These are phyloP conservation scores for Gracilinanus agilis DNA, from an alignment of 2,113 vertebrate species.

Conservation along the genomic window DNA sequence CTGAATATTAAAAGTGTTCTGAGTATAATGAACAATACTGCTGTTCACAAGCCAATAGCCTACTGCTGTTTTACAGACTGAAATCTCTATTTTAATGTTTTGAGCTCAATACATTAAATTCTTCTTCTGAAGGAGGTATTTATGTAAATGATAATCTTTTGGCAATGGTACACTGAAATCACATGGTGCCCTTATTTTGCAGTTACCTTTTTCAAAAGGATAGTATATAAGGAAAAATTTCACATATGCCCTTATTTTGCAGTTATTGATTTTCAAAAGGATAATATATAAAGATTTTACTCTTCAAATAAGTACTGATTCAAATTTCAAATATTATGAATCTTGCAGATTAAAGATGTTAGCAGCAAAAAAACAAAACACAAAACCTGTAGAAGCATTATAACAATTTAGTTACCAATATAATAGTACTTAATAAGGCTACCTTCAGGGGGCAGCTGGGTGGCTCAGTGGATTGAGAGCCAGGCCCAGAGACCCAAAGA, in stretches of 20 bases:
- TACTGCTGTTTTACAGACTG: constrained; percentile 82
- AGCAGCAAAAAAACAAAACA: constrained; percentile 63
- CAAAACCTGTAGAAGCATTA: constrained; percentile 64
- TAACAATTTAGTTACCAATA: constrained; percentile 53
- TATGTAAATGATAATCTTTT: constrained; percentile 85
- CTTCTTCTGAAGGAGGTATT: constrained; percentile 81
- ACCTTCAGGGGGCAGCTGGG: neutral
- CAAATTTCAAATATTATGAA: constrained; percentile 73
- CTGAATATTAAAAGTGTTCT: constrained; percentile 82
- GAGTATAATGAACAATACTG: constrained; percentile 75
- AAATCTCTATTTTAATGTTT: constrained; percentile 81
- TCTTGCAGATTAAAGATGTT: constrained; percentile 64
- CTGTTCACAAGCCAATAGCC: constrained; percentile 81
- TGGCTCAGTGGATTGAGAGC: too few relatives aligned
- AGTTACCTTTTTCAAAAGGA: constrained; percentile 77
- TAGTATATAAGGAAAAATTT: constrained; percentile 73
- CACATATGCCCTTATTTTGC: constrained; percentile 79
- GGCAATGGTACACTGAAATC: constrained; percentile 77
- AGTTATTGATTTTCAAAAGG: constrained; percentile 77
- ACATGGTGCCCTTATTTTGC: constrained; percentile 79
- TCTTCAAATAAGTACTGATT: constrained; percentile 73
- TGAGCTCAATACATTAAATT: constrained; percentile 78
- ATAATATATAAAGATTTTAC: constrained; percentile 78
- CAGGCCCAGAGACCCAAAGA: too few relatives aligned
- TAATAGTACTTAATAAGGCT: constrained; percentile 22